Percentiles rank a stretch among this genome's conserved stretches.
Conservation (phyloP, 2,113 vertebrate genomes). For the Microcebus tavaratra region DNA sequence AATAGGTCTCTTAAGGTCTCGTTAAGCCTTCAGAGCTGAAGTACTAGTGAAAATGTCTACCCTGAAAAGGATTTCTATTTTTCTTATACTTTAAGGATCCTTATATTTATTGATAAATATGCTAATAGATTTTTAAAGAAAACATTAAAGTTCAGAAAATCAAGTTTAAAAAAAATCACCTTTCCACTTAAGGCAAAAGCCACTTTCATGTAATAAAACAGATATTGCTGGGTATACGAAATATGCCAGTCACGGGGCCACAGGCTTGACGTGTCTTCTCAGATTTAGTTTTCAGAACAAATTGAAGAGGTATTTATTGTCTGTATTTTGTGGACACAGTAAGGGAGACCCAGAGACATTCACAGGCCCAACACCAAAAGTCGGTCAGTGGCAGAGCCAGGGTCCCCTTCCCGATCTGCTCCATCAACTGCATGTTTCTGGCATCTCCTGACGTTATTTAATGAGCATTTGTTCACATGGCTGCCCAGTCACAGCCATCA, state of each 20-base stretch:
- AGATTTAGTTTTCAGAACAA: neutral
- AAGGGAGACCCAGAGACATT: neutral
- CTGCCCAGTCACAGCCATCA: neutral
- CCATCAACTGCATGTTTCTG: neutral
- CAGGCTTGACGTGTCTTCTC: neutral
- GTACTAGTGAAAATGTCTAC: neutral
- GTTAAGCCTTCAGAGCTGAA: neutral
- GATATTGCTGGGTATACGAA: neutral
- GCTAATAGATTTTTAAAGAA: neutral
- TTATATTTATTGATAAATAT: neutral
- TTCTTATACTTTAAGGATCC: neutral
- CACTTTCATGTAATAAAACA: neutral
- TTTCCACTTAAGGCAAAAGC: neutral
- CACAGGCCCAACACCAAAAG: neutral
- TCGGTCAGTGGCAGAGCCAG: neutral
- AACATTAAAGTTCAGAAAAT: conserved; percentile 10
- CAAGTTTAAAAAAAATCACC: neutral
- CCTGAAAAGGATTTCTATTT: neutral
- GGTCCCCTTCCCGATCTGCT: neutral
- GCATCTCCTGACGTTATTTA: neutral
- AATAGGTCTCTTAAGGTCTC: neutral
- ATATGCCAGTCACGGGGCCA: neutral
- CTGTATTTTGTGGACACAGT: neutral
- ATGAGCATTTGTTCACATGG: neutral
- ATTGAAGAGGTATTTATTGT: neutral